These are phyloP conservation scores for Thyatira batis DNA, from an alignment of 2,888 invertebrate species.

Conservation along the genomic window DNA sequence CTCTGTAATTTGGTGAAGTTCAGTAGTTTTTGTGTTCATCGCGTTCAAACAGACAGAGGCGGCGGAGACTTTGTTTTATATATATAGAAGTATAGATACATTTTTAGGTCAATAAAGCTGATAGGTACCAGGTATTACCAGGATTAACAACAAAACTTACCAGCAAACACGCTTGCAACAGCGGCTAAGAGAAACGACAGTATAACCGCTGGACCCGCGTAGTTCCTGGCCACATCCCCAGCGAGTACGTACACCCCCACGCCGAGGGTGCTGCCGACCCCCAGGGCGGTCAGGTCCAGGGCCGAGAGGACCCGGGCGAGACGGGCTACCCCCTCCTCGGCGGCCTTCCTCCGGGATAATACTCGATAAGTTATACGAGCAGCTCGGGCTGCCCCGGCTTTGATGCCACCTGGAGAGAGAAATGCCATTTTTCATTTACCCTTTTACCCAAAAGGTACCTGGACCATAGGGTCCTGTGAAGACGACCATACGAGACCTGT, in stretches of 20 bases:
- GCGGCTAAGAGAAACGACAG: conserved; percentile 95
- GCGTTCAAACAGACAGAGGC: no score
- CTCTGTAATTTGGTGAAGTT: no score
- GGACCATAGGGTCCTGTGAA: no score
- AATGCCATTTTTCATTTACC: no score
- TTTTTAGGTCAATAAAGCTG: neutral
- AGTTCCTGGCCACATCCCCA: conserved; percentile 90
- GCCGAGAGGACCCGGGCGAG: conserved; percentile 89
- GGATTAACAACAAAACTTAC: conserved; percentile 67
- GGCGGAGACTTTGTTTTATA: no score
- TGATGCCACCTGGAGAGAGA: conserved; percentile 58
- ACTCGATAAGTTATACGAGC: conserved; percentile 60
- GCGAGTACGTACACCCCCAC: conserved; percentile 96
- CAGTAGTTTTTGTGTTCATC: no score
- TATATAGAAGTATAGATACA: no score
- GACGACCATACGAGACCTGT: no score
- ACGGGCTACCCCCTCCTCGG: conserved; percentile 72
- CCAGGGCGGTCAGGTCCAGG: conserved; percentile 91
- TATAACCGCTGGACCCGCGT: conserved; percentile 93
- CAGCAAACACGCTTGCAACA: conserved; percentile 94
- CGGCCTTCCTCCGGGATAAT: conserved; percentile 71
- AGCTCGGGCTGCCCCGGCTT: conserved; percentile 61
- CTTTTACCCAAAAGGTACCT: no score
- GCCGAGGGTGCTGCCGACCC: conserved; percentile 91
- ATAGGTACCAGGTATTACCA: no score